A percentile compares a stretch with the other conserved stretches of the same genome.
phyloP scores from a whole-genome alignment of 2,797 vertebrate genomes.

The Melanotaenia parkinsoni region DNA sequence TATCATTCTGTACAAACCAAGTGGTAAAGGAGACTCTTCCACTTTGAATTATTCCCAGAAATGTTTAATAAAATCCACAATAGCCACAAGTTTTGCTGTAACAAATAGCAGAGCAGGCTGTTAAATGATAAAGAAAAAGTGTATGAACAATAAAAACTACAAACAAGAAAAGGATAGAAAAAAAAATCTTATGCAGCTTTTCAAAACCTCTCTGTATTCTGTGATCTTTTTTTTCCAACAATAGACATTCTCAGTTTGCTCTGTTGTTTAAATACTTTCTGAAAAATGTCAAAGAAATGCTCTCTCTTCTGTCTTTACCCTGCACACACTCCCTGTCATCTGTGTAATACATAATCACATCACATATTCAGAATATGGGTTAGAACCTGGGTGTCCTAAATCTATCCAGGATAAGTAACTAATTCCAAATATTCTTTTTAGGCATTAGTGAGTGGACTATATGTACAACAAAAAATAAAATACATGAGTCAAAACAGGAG shows the following conservation, averaged over 20 bases:
- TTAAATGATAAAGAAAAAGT: background rate
- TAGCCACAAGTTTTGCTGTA: too few species aligned
- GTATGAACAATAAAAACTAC: fast-evolving
- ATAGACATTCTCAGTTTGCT: slow-evolving; percentile 14
- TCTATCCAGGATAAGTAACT: slow-evolving; percentile 6
- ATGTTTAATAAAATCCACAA: too few species aligned
- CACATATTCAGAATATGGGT: slow-evolving; percentile 20
- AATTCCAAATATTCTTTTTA: slow-evolving; percentile 9
- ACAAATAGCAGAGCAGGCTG: too few species aligned
- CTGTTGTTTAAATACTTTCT: slow-evolving; percentile 25
- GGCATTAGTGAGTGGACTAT: background rate
- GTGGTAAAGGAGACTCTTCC: too few species aligned
- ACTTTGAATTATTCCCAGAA: too few species aligned
- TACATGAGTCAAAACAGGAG: background rate
- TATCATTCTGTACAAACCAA: too few species aligned
- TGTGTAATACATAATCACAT: slow-evolving; percentile 7
- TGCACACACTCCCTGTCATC: slow-evolving; percentile 32
- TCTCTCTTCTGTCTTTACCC: slow-evolving; percentile 12
- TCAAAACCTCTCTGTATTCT: background rate
- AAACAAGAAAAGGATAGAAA: background rate
- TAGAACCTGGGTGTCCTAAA: slow-evolving; percentile 24
- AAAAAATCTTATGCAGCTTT: background rate
- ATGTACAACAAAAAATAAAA: slow-evolving; percentile 6
- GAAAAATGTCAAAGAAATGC: slow-evolving; percentile 1
- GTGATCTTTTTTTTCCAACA: slow-evolving; percentile 13